phyloP scores from a whole-genome alignment of 1,140 invertebrate species.

The Euglossa dilemma region DNA sequence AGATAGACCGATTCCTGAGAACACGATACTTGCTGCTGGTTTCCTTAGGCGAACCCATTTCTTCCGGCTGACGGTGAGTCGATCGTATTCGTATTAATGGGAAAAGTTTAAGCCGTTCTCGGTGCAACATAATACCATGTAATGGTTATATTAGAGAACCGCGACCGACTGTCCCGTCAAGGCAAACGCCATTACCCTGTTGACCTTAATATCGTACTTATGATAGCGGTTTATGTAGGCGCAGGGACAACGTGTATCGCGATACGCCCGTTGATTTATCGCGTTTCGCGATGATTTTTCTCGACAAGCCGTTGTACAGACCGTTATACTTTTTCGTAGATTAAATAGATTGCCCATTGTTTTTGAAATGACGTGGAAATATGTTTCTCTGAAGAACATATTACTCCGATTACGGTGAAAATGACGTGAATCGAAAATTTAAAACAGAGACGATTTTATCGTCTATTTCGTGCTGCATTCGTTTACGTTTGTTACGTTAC shows the following conservation, averaged over 20 bases:
- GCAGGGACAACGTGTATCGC: conserved; percentile 23
- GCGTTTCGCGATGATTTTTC: conserved; percentile 7
- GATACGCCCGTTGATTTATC: conserved; percentile 29
- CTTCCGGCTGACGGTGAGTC: conserved; percentile 21
- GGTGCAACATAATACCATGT: conserved; percentile 24
- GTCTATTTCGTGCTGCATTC: no score
- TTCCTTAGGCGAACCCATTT: not conserved
- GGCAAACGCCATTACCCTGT: conserved; percentile 56
- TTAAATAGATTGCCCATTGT: not conserved
- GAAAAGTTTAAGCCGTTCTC: conserved; percentile 42
- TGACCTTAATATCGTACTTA: conserved; percentile 60
- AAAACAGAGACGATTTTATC: no score
- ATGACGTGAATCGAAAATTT: no score
- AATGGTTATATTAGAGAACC: conserved; percentile 36
- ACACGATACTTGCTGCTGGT: not conserved
- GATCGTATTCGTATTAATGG: conserved; percentile 36
- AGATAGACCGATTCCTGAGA: conserved; percentile 1
- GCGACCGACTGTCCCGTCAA: conserved; percentile 49
- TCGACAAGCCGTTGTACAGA: not conserved
- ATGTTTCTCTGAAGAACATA: not conserved
- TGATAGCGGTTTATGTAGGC: conserved; percentile 23
- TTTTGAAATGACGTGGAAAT: not conserved
- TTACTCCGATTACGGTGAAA: no score
- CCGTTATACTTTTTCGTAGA: not conserved
- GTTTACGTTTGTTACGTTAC: no score